A percentile compares a stretch with the other conserved stretches of the same genome.
Evolutionary conservation across 2,888 invertebrate species (phyloP).

Genomic region (Chrysolina oricalcia): DNA sequence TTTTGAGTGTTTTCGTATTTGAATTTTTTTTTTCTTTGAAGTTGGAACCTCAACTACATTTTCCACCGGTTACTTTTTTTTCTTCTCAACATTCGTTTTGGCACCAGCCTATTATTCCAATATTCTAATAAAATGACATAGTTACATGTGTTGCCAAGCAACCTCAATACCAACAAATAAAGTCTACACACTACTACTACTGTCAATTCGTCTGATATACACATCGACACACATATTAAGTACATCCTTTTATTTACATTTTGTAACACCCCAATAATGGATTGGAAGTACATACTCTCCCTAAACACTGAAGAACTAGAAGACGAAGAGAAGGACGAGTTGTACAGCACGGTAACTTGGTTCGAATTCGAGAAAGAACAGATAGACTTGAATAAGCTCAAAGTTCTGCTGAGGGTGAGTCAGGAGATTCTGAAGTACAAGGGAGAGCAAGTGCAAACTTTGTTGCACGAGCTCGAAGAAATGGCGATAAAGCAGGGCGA

Average conservation of each 20-base stretch:
- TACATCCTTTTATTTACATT: not conserved
- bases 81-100: no score
- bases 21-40: no score
- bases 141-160: not conserved
- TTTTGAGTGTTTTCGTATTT: no score
- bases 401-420: conserved; percentile 76
- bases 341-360: conserved; percentile 78
- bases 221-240: not conserved
- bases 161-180: conserved; percentile 2
- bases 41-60: no score
- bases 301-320: conserved; percentile 74
- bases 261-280: conserved; percentile 68
- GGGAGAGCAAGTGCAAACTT: conserved; percentile 78
- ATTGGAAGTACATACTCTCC: conserved; percentile 76
- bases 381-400: conserved; percentile 75
- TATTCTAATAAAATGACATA: no score
- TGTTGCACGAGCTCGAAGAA: conserved; percentile 74
- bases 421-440: conserved; percentile 81
- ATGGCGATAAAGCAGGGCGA: conserved; percentile 71
- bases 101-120: no score
- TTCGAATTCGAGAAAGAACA: conserved; percentile 76
- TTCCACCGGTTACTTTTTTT: no score
- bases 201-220: not conserved
- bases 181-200: not conserved
- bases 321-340: conserved; percentile 78